Evolutionary conservation across 2,797 vertebrate species (phyloP).

Genomic region (Catamblyrhynchus diadema): DNA sequence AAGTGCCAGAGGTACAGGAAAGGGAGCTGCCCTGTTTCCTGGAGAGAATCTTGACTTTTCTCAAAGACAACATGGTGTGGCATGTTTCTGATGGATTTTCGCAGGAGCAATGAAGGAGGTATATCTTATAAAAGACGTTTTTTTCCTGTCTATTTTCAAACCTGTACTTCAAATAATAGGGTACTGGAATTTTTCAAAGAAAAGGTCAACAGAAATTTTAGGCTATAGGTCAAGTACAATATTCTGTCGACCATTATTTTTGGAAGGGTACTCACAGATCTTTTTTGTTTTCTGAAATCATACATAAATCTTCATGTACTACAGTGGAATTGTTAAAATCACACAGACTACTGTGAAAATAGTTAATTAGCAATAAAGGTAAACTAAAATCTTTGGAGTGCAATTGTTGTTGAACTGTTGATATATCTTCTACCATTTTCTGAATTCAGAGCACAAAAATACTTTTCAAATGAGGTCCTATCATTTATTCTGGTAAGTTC

Average conservation of each 20-base stretch:
- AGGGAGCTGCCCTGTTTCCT: neutral
- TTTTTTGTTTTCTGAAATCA: neutral
- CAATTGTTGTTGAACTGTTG: neutral
- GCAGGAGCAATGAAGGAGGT: neutral
- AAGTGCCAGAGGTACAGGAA: neutral
- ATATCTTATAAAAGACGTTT: neutral
- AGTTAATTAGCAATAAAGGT: neutral
- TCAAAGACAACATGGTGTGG: accelerated
- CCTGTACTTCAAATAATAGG: neutral
- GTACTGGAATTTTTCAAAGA: neutral
- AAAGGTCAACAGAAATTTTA: neutral
- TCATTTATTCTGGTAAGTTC: neutral
- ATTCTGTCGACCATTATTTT: neutral
- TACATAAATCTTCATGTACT: neutral
- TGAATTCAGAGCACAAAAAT: neutral
- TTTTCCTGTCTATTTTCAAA: neutral
- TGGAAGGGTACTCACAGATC: neutral
- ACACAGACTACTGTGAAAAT: neutral
- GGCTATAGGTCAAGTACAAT: neutral
- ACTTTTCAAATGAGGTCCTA: neutral
- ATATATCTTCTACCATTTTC: neutral
- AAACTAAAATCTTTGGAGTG: neutral
- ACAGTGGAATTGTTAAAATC: neutral
- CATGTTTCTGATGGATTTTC: neutral
- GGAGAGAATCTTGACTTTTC: neutral